Percentiles rank a stretch among this genome's conserved stretches.
phyloP scores from a whole-genome alignment of 2,797 vertebrate genomes.

The Peromyscus aztecus region DNA sequence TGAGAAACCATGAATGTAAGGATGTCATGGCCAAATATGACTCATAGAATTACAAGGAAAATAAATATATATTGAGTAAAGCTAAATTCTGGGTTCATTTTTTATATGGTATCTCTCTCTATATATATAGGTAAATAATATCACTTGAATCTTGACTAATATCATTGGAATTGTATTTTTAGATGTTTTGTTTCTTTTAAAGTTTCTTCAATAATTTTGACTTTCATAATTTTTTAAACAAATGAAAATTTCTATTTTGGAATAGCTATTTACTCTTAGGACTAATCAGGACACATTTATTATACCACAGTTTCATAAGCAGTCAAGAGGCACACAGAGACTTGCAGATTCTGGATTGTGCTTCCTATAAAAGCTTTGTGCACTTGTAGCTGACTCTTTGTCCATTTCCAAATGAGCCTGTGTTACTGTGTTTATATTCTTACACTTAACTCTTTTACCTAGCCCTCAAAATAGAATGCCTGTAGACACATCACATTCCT shows the following conservation, averaged over 20 bases:
- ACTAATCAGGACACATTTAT: background rate
- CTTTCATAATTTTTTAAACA: background rate
- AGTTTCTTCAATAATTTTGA: background rate
- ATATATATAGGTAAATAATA: background rate
- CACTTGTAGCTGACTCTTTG: background rate
- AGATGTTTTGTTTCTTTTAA: background rate
- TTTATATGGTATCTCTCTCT: background rate
- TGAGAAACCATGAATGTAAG: background rate
- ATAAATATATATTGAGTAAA: background rate
- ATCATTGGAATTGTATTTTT: background rate
- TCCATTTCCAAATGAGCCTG: conserved; percentile 10
- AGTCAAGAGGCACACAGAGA: background rate
- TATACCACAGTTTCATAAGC: background rate
- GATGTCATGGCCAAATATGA: background rate
- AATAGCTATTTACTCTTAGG: background rate
- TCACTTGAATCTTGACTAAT: background rate
- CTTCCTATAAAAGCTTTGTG: background rate
- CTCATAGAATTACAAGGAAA: background rate
- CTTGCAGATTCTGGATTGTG: background rate
- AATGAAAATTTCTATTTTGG: background rate
- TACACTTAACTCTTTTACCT: conserved; percentile 20
- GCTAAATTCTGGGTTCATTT: background rate
- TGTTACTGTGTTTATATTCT: background rate
- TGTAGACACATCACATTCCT: background rate
- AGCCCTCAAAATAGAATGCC: background rate